Evolutionary conservation across 2,113 vertebrate genomes (phyloP).

Genomic region (Lepus europaeus): DNA sequence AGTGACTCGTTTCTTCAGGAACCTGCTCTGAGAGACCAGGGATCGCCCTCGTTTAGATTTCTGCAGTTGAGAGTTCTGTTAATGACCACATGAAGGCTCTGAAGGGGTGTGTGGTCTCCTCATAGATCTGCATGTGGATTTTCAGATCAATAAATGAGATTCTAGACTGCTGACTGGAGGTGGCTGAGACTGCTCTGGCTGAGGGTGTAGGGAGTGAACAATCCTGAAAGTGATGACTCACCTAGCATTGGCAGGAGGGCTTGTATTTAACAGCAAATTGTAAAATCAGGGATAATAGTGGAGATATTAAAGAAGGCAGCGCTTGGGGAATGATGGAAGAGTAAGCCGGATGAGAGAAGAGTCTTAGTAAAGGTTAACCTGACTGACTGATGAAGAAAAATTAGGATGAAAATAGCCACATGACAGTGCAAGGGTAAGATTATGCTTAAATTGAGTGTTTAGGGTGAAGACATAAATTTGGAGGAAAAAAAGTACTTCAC

Average conservation of each 20-base stretch:
- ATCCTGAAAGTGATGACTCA: not conserved
- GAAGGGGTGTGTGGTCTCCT: not conserved
- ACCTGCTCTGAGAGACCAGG: not conserved
- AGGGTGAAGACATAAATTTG: not conserved
- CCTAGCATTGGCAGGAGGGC: not conserved
- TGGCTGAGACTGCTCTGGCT: not conserved
- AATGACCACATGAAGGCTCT: not conserved
- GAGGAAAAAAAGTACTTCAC: not conserved
- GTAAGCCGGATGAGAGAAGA: not conserved
- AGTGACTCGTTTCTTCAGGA: not conserved
- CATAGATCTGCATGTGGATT: fast-evolving
- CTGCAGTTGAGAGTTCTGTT: too few species aligned
- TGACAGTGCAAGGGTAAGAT: fast-evolving
- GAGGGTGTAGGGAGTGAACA: fast-evolving
- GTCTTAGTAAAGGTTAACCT: conserved; percentile 2
- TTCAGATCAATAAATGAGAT: fast-evolving
- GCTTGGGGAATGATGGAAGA: not conserved
- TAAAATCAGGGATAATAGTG: conserved; percentile 12
- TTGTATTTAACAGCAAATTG: conserved; percentile 1
- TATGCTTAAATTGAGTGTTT: not conserved
- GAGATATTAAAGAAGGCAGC: conserved; percentile 32
- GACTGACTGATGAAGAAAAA: not conserved
- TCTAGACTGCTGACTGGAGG: fast-evolving
- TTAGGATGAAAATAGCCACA: not conserved
- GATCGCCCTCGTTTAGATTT: too few species aligned